Conservation (phyloP, 2,113 vertebrate species). For the Rhadina sibilatrix region DNA sequence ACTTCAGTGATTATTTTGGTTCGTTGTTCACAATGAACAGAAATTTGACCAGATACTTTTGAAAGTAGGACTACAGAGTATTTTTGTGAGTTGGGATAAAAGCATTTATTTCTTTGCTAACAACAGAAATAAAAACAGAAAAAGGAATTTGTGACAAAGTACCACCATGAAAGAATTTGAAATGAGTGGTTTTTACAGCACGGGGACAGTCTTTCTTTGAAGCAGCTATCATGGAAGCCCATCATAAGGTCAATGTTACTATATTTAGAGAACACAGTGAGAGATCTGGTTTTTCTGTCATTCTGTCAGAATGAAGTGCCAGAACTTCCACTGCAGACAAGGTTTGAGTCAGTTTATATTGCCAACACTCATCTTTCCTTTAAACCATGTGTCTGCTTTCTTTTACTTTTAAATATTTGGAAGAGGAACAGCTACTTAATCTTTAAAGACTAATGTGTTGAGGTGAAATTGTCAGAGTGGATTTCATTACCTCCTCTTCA, state of each 20-base stretch:
- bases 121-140: background rate
- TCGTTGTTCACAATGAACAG: background rate
- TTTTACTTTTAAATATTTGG: background rate
- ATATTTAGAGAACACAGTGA: background rate
- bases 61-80: background rate
- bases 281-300: background rate
- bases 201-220: background rate
- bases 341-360: background rate
- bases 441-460: background rate
- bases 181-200: background rate
- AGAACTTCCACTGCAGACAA: background rate
- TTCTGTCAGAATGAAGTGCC: background rate
- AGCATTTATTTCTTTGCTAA: background rate
- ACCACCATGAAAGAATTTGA: background rate
- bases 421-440: background rate
- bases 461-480: background rate
- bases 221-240: background rate
- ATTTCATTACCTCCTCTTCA: background rate
- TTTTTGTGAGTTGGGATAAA: background rate
- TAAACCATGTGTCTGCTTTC: background rate
- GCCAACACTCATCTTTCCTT: background rate
- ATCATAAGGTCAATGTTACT: background rate
- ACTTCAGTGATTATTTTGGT: background rate
- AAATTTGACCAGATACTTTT: background rate
- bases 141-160: background rate